Evolutionary conservation across 2,113 vertebrate genomes (phyloP).

Genomic region (Ophthalmolycus amberensis): DNA sequence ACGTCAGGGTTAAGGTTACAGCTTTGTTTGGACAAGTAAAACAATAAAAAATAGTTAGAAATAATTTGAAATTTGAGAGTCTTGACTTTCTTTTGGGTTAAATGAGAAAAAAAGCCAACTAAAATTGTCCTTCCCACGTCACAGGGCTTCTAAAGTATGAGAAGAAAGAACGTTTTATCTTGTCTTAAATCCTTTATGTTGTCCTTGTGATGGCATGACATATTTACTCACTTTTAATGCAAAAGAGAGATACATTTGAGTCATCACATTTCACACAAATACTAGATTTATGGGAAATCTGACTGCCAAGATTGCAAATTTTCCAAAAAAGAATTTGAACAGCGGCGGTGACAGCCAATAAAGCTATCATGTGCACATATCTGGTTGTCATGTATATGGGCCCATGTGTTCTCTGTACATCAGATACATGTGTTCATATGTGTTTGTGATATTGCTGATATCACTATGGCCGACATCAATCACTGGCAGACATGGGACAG

Average conservation of each 20-base stretch:
- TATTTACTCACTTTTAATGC: not conserved
- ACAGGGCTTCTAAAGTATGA: not conserved
- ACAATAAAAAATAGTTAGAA: slow-evolving; percentile 31
- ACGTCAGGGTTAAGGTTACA: slow-evolving; percentile 27
- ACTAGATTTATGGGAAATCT: not conserved
- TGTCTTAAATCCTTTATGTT: not conserved
- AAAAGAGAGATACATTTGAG: not conserved
- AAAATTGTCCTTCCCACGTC: not conserved
- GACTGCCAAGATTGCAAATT: not conserved
- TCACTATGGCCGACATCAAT: slow-evolving; percentile 58
- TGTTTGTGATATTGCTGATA: slow-evolving; percentile 51
- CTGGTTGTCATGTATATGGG: slow-evolving; percentile 23
- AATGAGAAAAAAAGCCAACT: not conserved
- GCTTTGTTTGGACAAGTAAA: slow-evolving; percentile 36
- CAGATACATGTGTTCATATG: slow-evolving; percentile 57
- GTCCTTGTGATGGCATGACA: not conserved
- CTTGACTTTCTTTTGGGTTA: slow-evolving; percentile 11
- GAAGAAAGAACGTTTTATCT: not conserved
- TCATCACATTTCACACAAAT: not conserved
- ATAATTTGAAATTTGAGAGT: slow-evolving; percentile 41
- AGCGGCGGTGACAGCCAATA: not conserved
- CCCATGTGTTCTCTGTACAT: slow-evolving; percentile 42
- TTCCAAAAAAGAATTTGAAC: not conserved
- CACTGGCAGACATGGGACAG: slow-evolving; percentile 55
- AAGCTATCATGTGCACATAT: slow-evolving; percentile 26